Conservation (phyloP, 1,140 invertebrate genomes). For the Cotesia chilonis region DNA sequence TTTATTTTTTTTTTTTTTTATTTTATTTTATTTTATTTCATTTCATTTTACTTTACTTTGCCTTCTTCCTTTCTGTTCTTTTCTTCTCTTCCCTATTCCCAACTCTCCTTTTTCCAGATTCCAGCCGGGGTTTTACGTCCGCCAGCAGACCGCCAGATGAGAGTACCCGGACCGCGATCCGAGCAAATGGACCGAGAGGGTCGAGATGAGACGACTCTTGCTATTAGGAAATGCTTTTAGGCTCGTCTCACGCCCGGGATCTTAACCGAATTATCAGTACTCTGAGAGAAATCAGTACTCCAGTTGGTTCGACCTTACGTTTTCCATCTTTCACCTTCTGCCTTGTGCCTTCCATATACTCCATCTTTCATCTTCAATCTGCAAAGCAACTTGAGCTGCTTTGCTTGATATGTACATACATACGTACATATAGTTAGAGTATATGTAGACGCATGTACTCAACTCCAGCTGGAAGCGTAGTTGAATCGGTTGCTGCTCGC, state of each 20-base stretch:
- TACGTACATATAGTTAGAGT: too few relatives aligned
- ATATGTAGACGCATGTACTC: neutral
- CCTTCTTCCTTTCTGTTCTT: neutral
- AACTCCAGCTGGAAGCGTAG: neutral
- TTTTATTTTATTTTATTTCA: too few relatives aligned
- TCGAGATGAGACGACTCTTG: neutral
- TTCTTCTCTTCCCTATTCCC: conserved; percentile 16
- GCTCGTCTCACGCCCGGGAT: conserved; percentile 32
- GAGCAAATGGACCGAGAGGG: neutral
- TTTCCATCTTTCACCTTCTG: neutral
- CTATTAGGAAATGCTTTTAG: conserved; percentile 40
- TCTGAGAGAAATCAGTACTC: conserved; percentile 8
- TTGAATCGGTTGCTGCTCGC: conserved; percentile 2
- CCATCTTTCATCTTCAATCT: neutral
- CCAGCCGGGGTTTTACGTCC: neutral
- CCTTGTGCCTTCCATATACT: neutral
- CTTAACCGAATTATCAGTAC: conserved; percentile 35
- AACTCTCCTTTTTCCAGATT: neutral
- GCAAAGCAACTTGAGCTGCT: too few relatives aligned
- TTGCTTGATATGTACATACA: neutral
- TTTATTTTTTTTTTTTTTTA: too few relatives aligned
- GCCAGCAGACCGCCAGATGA: neutral
- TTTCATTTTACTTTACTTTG: conserved; percentile 12
- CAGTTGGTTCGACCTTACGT: conserved; percentile 6
- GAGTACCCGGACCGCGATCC: conserved; percentile 1